Evolutionary conservation across 2,888 invertebrate species (phyloP), one percentile per base, ranked within the genome.

Genomic region (Malachius bipustulatus): DNA sequence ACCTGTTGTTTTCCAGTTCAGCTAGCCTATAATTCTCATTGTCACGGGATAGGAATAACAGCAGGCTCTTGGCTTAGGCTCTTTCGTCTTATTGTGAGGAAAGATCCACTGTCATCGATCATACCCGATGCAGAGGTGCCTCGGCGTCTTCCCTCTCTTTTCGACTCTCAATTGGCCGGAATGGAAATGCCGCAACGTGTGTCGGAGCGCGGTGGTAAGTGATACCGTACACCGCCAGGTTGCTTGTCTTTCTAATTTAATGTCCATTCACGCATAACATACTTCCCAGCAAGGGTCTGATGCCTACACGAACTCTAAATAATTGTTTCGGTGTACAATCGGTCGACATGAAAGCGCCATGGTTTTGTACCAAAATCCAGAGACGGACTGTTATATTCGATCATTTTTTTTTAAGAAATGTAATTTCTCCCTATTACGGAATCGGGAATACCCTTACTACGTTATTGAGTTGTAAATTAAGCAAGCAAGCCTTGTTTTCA

Each of bases 1-100:
- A 66, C 67, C 68, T 65, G 69, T 69, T 69, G 69, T 69, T 69
- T 68, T 69, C 68, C 67, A 67, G 65, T 65, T 64, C 66, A 67
- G 66, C 66, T 67, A 66, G 68, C 64, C 69, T 67, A 69, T 69
- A 69, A 69, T 69, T 69, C 69, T 69, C 69, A 69, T 69, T 69
- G 69, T 69, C 69, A 69, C 68, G 67, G 63, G 52, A 53, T 61
- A 64, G 65, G 62, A 64, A 63, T 66, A 66, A 65, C 67, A 63
- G 65, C 61, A 63, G 66, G 67, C 66, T 64, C n/a, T n/a, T 64
- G 64, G 63, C 40, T 54, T 51, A 52, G 50, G 50, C 53, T 47
- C 45, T 45, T 52, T 51, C 52, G 46, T 53, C 50, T 55, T 55
- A 47, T 52, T 58, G 51, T 55, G 49, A 47, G 48, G 46, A 54